Evolutionary conservation across 2,888 invertebrate species (phyloP), one percentile per base, ranked within the genome.

Genomic region (Andrena haemorrhoa): DNA sequence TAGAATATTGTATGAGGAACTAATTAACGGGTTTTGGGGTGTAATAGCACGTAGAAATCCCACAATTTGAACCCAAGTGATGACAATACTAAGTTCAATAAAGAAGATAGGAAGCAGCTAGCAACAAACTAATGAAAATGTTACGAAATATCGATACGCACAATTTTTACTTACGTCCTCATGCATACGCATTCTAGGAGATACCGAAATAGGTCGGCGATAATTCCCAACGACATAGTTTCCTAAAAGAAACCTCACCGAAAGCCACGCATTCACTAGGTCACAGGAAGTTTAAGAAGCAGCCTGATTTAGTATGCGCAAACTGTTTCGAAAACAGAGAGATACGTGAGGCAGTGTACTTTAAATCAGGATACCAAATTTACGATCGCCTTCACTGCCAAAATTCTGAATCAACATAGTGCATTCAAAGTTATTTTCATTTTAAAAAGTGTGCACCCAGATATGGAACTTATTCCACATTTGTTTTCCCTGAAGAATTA

Each of bases 181-280:
- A 1, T 49, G 73, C 49, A 41, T 60, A 66, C 26, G 60, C 51
- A 47, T 64, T 6, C 20, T 51, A 61, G 60, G 8, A 77, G 77
- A 77, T 66, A 74, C n/a, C 60, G 35, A 76, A 74, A 61, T 66
- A 41, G 77, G 74, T 66, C 74, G 31, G 6, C n/a, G 77, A 77
- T 77, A 74, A 77, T 23, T 61, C 31, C 26, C 23, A 10, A 23
- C 35, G 64, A 49, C 58, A 64, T 58, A 47, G 63, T 71, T 71
- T 56, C 31, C 41, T 33, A 61, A 61, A 41, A 51, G 74, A 58
- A 53, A 56, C 20, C 8, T 10, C 16, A 29, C 61, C 61, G 23
- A 23, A 41, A 70, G 56, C 65, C 12, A 10, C 56, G 65, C 41
- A 29, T 29, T 73, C 20, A 65, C 65, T 73, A 20, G 71, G 71